Percentiles rank a stretch among this genome's conserved stretches.
Conservation (phyloP, 64 coral and sea anemone species). For the Platygyra sinensis region DNA sequence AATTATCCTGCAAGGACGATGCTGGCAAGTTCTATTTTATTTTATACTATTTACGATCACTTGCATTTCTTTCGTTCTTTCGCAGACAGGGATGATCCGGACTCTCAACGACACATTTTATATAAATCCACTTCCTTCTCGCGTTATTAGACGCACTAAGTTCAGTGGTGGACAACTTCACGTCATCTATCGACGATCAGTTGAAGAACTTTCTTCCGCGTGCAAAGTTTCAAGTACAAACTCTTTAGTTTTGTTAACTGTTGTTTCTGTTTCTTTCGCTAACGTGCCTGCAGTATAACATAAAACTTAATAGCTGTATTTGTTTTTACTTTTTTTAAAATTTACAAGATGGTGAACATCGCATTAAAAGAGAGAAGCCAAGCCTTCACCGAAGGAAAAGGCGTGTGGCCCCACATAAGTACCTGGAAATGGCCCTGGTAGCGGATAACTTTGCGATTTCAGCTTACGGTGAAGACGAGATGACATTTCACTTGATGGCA, state of each 20-base stretch:
- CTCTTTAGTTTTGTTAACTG: background rate
- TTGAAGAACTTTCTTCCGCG: background rate
- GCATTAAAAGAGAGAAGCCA: background rate
- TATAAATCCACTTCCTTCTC: slow-evolving; percentile 15
- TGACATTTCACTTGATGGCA: slow-evolving; percentile 20
- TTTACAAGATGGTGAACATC: background rate
- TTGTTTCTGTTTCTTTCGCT: background rate
- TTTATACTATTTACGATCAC: too few species aligned
- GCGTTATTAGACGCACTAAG: slow-evolving; percentile 3
- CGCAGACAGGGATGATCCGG: slow-evolving; percentile 34
- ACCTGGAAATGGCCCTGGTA: slow-evolving; percentile 55
- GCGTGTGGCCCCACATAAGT: slow-evolving; percentile 22
- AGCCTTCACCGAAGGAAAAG: background rate
- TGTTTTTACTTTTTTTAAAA: background rate
- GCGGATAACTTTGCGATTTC: slow-evolving; percentile 59
- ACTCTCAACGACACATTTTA: slow-evolving; percentile 1
- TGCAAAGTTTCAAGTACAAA: background rate
- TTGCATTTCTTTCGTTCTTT: background rate
- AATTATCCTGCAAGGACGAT: too few species aligned
- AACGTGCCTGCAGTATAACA: background rate
- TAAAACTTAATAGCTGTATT: too few species aligned
- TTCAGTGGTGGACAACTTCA: background rate
- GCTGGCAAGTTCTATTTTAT: too few species aligned
- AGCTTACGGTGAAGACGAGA: slow-evolving; percentile 11
- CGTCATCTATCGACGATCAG: slow-evolving; percentile 1